Conservation (phyloP, 2,113 vertebrate genomes). For the Lucifuga dentata region DNA sequence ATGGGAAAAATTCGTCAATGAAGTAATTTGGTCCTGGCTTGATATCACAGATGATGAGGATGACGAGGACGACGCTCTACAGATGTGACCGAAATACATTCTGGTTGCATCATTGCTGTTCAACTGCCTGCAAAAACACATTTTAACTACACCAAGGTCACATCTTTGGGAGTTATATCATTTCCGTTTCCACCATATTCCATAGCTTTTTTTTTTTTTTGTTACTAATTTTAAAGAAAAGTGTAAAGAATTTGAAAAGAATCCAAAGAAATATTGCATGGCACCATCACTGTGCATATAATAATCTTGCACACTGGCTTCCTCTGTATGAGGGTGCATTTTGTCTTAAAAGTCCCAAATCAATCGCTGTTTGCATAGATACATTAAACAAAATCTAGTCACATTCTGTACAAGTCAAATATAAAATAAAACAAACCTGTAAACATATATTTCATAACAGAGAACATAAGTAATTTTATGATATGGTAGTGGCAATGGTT, state of each 20-base stretch:
- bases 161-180: conserved; percentile 61
- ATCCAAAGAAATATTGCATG: conserved; percentile 47
- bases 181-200: conserved; percentile 28
- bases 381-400: conserved; percentile 67
- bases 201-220: not conserved
- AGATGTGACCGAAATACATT: conserved; percentile 78
- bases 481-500: not conserved
- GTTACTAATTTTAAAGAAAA: conserved; percentile 20
- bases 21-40: conserved; percentile 53
- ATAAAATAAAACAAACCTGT: conserved; percentile 57
- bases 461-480: conserved; percentile 3
- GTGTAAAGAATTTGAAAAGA: conserved; percentile 24
- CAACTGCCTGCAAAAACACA: conserved; percentile 62
- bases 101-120: conserved; percentile 74
- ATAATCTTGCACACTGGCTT: conserved; percentile 35
- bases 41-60: conserved; percentile 45
- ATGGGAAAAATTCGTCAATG: not conserved
- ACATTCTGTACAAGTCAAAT: conserved; percentile 70
- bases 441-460: conserved; percentile 51
- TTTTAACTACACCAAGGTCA: conserved; percentile 62
- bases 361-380: conserved; percentile 79
- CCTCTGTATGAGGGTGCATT: conserved; percentile 30
- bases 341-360: conserved; percentile 50
- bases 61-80: conserved; percentile 47
- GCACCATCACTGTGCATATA: conserved; percentile 38